phyloP scores from a whole-genome alignment of 2,888 invertebrate genomes.

The Acheta domesticus region DNA sequence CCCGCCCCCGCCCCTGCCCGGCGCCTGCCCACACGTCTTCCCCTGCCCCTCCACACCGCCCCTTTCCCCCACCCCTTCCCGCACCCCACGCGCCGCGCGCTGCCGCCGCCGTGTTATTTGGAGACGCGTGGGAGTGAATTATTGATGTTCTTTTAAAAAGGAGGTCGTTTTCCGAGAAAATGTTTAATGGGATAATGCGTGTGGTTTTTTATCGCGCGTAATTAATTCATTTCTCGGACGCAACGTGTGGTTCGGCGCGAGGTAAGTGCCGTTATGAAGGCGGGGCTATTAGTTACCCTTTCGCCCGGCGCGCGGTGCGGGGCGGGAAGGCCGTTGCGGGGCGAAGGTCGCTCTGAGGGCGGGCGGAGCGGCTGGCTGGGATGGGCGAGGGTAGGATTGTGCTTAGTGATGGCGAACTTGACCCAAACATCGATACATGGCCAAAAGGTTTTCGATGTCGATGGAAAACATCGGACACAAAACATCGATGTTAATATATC shows the following conservation, averaged over 20 bases:
- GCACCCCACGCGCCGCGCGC: not conserved
- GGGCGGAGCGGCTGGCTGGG: too few relatives aligned
- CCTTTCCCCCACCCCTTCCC: not conserved
- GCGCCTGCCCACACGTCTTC: not conserved
- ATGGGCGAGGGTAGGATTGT: too few relatives aligned
- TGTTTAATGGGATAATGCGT: not conserved
- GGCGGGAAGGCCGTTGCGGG: too few relatives aligned
- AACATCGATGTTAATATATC: too few relatives aligned
- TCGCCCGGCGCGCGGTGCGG: not conserved
- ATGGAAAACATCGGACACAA: too few relatives aligned
- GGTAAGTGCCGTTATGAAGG: not conserved
- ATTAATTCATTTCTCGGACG: not conserved
- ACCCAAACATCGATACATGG: too few relatives aligned
- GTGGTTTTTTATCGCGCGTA: not conserved
- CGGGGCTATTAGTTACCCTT: not conserved
- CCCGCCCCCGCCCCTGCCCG: not conserved
- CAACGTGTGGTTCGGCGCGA: not conserved
- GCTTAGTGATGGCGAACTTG: too few relatives aligned
- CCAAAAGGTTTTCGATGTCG: too few relatives aligned
- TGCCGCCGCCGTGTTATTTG: not conserved
- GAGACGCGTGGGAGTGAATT: not conserved
- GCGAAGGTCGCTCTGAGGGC: too few relatives aligned
- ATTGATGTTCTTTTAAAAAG: not conserved
- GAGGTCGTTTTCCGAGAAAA: not conserved
- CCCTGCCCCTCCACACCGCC: not conserved